Evolutionary conservation across 2,113 vertebrate species (phyloP).

Genomic region (Spilogale gracilis): DNA sequence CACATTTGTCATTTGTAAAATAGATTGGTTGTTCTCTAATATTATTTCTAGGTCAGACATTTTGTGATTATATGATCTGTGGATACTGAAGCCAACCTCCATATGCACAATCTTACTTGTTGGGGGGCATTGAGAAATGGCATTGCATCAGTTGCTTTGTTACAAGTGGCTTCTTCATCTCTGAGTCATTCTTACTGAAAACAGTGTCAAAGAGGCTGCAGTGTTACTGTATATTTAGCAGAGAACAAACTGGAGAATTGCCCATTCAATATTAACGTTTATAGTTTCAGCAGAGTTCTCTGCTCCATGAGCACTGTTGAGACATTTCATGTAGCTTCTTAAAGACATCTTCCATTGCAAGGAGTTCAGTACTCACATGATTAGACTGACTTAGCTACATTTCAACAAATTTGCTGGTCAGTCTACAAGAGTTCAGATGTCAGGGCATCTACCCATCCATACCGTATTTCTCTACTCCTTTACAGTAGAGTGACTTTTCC

Average conservation of each 20-base stretch:
- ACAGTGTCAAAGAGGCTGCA: constrained; percentile 54
- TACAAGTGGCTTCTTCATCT: constrained; percentile 60
- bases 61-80: constrained; percentile 44
- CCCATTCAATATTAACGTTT: constrained; percentile 59
- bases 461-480: constrained; percentile 4
- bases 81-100: constrained; percentile 55
- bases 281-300: constrained; percentile 45
- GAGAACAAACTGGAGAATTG: constrained; percentile 61
- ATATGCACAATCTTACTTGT: constrained; percentile 33
- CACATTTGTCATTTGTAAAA: constrained; percentile 24
- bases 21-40: constrained; percentile 15
- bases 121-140: constrained; percentile 62
- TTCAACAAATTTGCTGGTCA: constrained; percentile 39
- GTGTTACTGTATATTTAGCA: constrained; percentile 47
- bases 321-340: constrained; percentile 9
- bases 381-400: constrained; percentile 12
- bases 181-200: constrained; percentile 74
- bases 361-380: neutral
- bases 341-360: neutral
- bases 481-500: neutral
- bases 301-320: constrained; percentile 1
- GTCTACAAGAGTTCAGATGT: constrained; percentile 16
- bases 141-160: constrained; percentile 39
- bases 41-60: constrained; percentile 40
- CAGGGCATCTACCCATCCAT: neutral